Evolutionary conservation across 2,113 vertebrate genomes (phyloP), one percentile per base, ranked within the genome.

Genomic region (Pycnonotus jocosus): DNA sequence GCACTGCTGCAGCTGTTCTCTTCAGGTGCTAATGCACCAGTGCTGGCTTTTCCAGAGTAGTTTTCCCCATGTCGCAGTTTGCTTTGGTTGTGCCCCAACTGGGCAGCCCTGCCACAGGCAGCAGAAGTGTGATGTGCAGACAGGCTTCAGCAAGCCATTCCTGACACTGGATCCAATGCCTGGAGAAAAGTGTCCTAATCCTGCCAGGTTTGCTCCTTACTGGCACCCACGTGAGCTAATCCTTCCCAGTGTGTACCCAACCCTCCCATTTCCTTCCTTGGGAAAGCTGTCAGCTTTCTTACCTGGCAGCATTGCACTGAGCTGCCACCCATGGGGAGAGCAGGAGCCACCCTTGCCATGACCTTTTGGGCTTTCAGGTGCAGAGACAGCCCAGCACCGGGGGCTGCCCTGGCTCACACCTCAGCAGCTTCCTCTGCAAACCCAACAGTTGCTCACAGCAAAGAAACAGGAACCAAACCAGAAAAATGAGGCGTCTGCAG

Each of bases 381-480:
- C 78, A 56, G 4, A 3, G n/a, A 37, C 18, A 40, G 61, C 61
- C 79, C 44, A 47, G 62, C 68, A 25, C 6, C 0, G 0, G 31
- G 51, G 28, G 25, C 68, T 88, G 58, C 74, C 40, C 74, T 35
- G 57, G 45, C 72, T 94, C 40, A 47, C 57, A 85, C 54, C 54
- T 82, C 8, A 2, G 62, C 2, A 0, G 28, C 71, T 80, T 85
- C 68, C 68, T 73, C 66, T 88, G 80, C 82, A 88, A 86, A 83
- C 60, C 64, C 10, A 70, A 30, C 45, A 83, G 82, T 28, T 0
- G 0, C 68, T 80, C 17, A 1, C 42, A 45, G 60, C 81, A 78
- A 81, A 83, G 72, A 94, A 94, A 94, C 27, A 64, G 84, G 92
- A 94, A 93, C 58, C 56, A 80, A 80, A 77, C 6, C 71, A 81